A percentile compares a stretch with the other conserved stretches of the same genome.
Conservation (phyloP, 2,113 vertebrate species). For the Empidonax traillii region DNA sequence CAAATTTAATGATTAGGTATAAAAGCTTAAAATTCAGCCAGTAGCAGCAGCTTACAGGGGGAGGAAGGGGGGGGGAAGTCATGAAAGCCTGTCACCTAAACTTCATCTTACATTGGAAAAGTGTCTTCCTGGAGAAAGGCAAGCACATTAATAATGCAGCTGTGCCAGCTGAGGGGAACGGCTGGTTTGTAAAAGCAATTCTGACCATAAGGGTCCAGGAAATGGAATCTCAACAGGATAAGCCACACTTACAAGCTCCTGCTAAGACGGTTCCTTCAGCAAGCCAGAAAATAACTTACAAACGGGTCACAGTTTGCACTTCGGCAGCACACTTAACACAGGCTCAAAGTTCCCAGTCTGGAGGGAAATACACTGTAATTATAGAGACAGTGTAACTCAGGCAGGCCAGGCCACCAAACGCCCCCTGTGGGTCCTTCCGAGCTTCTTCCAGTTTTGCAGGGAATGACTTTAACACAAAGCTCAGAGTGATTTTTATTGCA, state of each 20-base stretch:
- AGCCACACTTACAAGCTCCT: slow-evolving; percentile 29
- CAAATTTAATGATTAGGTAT: slow-evolving; percentile 22
- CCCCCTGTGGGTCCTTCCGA: neutral
- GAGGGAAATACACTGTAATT: neutral
- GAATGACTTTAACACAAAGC: neutral
- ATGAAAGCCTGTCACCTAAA: slow-evolving; percentile 26
- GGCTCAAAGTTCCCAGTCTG: neutral
- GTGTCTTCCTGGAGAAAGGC: neutral
- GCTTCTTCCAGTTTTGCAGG: neutral
- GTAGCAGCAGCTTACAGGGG: neutral
- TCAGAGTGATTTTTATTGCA: neutral
- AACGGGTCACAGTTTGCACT: slow-evolving; percentile 3
- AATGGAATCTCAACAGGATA: slow-evolving; percentile 47
- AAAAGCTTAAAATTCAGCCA: neutral
- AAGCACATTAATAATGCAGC: neutral
- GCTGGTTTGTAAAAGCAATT: slow-evolving; percentile 44
- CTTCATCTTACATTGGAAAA: neutral
- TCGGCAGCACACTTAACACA: neutral
- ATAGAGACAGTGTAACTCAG: neutral
- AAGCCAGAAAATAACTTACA: slow-evolving; percentile 13
- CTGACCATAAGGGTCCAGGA: slow-evolving; percentile 10
- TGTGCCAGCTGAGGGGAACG: neutral
- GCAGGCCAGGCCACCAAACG: neutral
- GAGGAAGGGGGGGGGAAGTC: neutral
- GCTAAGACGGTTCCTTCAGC: slow-evolving; percentile 9